Conservation (phyloP, 2,113 vertebrate genomes). For the Chionis minor region DNA sequence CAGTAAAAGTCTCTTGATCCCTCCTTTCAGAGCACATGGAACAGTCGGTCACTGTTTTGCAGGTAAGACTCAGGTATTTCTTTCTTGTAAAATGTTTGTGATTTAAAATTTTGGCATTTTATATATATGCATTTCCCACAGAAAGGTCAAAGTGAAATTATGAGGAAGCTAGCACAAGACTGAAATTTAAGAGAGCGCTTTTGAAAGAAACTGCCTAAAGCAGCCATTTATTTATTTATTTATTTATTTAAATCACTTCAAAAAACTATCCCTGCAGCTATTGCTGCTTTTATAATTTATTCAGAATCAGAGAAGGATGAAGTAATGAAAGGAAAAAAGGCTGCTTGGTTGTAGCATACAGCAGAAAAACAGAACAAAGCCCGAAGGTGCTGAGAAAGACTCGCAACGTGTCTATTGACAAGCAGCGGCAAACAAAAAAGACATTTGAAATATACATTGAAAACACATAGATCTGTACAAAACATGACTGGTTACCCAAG, state of each 20-base stretch:
- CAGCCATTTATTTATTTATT: background rate
- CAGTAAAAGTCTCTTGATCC: background rate
- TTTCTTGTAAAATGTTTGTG: background rate
- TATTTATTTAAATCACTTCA: background rate
- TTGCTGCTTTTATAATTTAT: background rate
- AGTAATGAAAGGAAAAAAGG: background rate
- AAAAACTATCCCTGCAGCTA: background rate
- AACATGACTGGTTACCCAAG: background rate
- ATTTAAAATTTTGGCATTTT: background rate
- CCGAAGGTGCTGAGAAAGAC: background rate
- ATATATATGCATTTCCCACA: background rate
- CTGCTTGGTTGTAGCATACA: background rate
- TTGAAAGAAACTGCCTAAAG: constrained; percentile 1
- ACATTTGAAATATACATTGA: background rate
- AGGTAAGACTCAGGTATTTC: constrained; percentile 42
- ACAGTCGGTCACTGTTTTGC: background rate
- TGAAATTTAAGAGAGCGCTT: background rate
- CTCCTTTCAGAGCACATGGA: background rate
- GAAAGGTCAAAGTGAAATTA: background rate
- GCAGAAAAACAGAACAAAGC: background rate
- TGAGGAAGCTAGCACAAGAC: background rate
- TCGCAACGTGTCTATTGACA: background rate
- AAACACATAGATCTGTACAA: background rate
- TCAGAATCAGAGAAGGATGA: background rate
- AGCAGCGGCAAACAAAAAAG: background rate